Evolutionary conservation across 2,797 vertebrate genomes (phyloP).

Genomic region (Setipinna tenuifilis): DNA sequence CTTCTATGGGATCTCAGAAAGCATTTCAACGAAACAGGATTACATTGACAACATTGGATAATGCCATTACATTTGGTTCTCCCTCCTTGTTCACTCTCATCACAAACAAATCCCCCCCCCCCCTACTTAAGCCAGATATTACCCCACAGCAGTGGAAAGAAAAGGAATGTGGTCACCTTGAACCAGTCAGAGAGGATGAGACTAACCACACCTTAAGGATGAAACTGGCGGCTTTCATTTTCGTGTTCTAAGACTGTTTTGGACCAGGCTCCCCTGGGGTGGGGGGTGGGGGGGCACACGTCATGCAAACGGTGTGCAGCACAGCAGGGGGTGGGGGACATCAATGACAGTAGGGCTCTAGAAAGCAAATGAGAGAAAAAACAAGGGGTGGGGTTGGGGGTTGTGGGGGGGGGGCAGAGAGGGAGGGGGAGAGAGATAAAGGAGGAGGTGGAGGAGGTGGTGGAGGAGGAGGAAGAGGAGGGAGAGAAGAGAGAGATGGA

Average conservation of each 20-base stretch:
- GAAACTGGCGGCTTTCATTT: slow-evolving; percentile 66
- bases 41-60: slow-evolving; percentile 32
- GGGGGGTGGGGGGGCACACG: slow-evolving; percentile 61
- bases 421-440: slow-evolving; percentile 70
- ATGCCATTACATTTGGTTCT: slow-evolving; percentile 59
- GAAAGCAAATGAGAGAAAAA: slow-evolving; percentile 73
- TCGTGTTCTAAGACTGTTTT: slow-evolving; percentile 73
- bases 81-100: slow-evolving; percentile 54
- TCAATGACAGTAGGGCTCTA: slow-evolving; percentile 77
- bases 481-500: slow-evolving; percentile 66
- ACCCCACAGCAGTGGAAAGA: slow-evolving; percentile 72
- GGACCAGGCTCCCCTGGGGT: slow-evolving; percentile 69
- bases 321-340: slow-evolving; percentile 67
- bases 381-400: slow-evolving; percentile 30
- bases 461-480: slow-evolving; percentile 51
- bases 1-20: slow-evolving; percentile 37
- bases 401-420: slow-evolving; percentile 30
- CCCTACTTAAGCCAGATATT: slow-evolving; percentile 63
- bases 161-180: slow-evolving; percentile 70
- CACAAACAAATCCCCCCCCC: slow-evolving; percentile 54
- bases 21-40: slow-evolving; percentile 23
- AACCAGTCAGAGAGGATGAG: slow-evolving; percentile 70
- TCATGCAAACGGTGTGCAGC: slow-evolving; percentile 81
- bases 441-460: slow-evolving; percentile 70
- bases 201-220: slow-evolving; percentile 44